Evolutionary conservation across 2,797 vertebrate genomes (phyloP).

Genomic region (Sternarchorhynchus goeldii): DNA sequence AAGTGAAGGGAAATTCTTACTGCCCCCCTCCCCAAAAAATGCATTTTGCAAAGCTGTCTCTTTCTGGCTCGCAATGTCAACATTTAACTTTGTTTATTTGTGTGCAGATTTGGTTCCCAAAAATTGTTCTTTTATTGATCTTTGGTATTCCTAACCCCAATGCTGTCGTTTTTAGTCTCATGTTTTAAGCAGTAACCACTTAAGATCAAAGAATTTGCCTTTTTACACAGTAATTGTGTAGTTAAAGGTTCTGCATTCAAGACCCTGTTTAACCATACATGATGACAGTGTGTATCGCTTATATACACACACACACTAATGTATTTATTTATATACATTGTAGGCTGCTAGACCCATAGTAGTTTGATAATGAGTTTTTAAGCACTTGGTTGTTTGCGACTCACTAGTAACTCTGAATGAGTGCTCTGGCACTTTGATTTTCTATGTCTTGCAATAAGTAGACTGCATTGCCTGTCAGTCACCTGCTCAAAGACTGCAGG

Average conservation of each 20-base stretch:
- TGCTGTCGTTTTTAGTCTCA: constrained; percentile 31
- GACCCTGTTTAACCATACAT: background rate
- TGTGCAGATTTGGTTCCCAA: background rate
- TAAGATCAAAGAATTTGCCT: background rate
- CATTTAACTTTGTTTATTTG: background rate
- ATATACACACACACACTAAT: no score
- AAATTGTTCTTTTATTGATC: background rate
- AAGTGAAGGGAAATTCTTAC: no score
- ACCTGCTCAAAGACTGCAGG: background rate
- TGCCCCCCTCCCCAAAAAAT: no score
- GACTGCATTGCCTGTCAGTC: background rate
- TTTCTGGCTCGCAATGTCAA: background rate
- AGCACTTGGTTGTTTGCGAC: no score
- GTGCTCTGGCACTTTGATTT: no score
- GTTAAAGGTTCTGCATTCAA: background rate
- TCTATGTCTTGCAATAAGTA: no score
- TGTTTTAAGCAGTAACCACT: background rate
- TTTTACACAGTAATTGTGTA: constrained; percentile 8
- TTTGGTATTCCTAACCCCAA: constrained; percentile 21
- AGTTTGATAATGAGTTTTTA: background rate
- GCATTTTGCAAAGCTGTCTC: no score
- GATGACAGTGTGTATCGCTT: background rate
- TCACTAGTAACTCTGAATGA: no score
- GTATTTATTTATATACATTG: background rate
- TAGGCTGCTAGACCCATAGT: background rate